These are phyloP conservation scores for Eupithecia exiguata DNA, from an alignment of 2,888 invertebrate genomes.

Conservation along the genomic window DNA sequence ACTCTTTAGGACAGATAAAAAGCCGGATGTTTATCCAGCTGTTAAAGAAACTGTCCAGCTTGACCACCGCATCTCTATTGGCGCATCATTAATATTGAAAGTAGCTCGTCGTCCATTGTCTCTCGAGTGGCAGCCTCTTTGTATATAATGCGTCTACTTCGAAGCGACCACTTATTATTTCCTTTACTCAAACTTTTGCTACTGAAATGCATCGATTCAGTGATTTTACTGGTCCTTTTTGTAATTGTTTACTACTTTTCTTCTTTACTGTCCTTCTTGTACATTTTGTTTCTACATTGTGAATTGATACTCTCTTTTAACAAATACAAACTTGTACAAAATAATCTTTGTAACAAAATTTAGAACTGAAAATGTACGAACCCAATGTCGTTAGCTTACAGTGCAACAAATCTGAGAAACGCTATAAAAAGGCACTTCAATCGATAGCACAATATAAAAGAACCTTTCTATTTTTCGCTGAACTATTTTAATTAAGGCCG, in stretches of 20 bases:
- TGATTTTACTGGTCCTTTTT: conserved; percentile 3
- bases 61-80: conserved; percentile 32
- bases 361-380: conserved; percentile 1
- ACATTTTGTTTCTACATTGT: neutral
- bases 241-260: neutral
- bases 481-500: conserved; percentile 80
- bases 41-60: neutral
- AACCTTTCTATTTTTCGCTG: conserved; percentile 65
- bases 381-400: conserved; percentile 9
- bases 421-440: conserved; percentile 10
- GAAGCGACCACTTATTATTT: conserved; percentile 75
- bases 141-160: conserved; percentile 71
- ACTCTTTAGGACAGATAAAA: conserved; percentile 4
- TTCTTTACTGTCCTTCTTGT: neutral
- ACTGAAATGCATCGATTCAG: conserved; percentile 56
- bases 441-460: conserved; percentile 22
- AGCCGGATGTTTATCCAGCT: neutral
- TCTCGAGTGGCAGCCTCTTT: conserved; percentile 75
- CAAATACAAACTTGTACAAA: neutral
- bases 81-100: conserved; percentile 83
- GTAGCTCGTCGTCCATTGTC: conserved; percentile 77
- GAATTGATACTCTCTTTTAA: neutral
- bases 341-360: neutral
- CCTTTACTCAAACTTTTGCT: conserved; percentile 71
- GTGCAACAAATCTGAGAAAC: conserved; percentile 15